Evolutionary conservation across 2,888 invertebrate species (phyloP).

Genomic region (Microctonus brassicae): DNA sequence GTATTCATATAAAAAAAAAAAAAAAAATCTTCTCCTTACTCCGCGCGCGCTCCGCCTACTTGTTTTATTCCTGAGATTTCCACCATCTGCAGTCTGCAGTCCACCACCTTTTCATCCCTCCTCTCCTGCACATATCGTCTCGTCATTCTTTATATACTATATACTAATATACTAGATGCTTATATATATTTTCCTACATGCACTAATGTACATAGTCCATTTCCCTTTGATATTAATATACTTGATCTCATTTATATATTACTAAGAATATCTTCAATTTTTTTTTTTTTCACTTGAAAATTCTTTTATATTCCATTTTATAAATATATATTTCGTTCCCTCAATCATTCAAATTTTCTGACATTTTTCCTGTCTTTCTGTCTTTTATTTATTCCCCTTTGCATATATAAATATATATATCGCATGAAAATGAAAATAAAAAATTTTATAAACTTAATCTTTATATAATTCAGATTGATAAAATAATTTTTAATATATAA

Average conservation of each 20-base stretch:
- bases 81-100: slow-evolving; percentile 51
- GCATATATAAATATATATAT: too few relatives aligned
- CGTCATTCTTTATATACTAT: slow-evolving; percentile 11
- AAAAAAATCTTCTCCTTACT: slow-evolving; percentile 41
- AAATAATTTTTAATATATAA: too few relatives aligned
- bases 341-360: slow-evolving; percentile 60
- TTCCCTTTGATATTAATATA: too few relatives aligned
- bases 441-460: too few relatives aligned
- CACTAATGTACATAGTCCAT: too few relatives aligned
- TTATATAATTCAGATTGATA: too few relatives aligned
- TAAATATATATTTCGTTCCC: background rate
- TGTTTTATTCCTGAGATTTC: slow-evolving; percentile 55
- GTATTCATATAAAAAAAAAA: slow-evolving; percentile 39
- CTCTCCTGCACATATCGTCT: slow-evolving; percentile 37
- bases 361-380: slow-evolving; percentile 47
- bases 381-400: background rate
- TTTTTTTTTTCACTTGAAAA: background rate
- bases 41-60: slow-evolving; percentile 34
- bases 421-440: background rate
- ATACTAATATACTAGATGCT: background rate
- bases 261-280: too few relatives aligned
- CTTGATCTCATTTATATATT: background rate
- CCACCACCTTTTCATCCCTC: slow-evolving; percentile 34
- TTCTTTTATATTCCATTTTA: background rate
- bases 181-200: background rate